Evolutionary conservation across 2,113 vertebrate genomes (phyloP).

Genomic region (Nematolebias whitei): DNA sequence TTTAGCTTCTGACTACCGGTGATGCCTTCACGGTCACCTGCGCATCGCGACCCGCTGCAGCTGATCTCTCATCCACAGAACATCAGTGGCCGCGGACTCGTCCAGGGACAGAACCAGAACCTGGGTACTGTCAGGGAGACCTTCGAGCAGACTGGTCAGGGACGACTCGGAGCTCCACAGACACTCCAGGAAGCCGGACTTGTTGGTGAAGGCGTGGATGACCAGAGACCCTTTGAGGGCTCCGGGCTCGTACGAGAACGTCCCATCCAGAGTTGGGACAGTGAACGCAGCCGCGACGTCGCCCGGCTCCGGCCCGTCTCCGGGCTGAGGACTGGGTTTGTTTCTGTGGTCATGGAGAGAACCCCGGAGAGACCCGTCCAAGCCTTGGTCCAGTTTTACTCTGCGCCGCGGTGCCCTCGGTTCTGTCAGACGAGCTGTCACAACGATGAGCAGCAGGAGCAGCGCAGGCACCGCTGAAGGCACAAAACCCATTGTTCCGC

Average conservation of each 20-base stretch:
- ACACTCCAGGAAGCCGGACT: conserved; percentile 80
- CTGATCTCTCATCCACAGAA: conserved; percentile 80
- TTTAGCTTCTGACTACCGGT: background rate
- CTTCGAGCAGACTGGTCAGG: conserved; percentile 64
- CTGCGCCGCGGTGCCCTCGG: conserved; percentile 1
- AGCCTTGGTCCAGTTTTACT: conserved; percentile 1
- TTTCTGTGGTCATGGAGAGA: background rate
- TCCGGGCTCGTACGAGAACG: conserved; percentile 65
- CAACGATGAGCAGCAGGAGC: conserved; percentile 27
- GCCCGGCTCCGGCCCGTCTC: conserved; percentile 67
- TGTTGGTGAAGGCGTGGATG: conserved; percentile 82
- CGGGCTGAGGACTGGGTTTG: background rate
- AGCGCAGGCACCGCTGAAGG: conserved; percentile 4
- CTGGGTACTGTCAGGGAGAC: conserved; percentile 65
- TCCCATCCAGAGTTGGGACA: conserved; percentile 75
- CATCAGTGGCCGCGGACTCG: conserved; percentile 72
- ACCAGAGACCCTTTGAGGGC: conserved; percentile 48
- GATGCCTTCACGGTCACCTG: conserved; percentile 56
- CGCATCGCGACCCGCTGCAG: conserved; percentile 51
- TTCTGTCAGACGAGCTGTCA: conserved; percentile 23
- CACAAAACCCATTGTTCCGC: conserved; percentile 38
- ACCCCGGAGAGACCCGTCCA: background rate
- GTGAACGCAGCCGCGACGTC: conserved; percentile 67
- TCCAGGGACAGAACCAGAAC: conserved; percentile 80
- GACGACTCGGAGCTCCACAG: conserved; percentile 77